phyloP scores from a whole-genome alignment of 1,140 invertebrate species.

The Potamilus streckersoni region DNA sequence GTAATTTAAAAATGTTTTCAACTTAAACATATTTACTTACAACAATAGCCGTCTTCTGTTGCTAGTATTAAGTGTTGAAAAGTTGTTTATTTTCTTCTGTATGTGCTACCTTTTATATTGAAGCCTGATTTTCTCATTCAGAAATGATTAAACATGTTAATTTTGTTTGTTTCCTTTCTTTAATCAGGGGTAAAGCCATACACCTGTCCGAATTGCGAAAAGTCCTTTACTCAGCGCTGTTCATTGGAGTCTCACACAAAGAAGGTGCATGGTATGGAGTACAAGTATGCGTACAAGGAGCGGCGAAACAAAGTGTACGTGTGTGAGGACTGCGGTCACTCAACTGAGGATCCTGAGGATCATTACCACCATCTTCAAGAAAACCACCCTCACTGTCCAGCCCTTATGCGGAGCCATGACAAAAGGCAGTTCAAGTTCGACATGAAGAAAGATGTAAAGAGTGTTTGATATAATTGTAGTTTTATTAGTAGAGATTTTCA shows the following conservation, averaged over 20 bases:
- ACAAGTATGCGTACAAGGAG: constrained; percentile 98
- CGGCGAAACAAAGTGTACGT: constrained; percentile 94
- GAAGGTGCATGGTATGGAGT: constrained; percentile 97
- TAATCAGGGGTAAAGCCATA: constrained; percentile 93
- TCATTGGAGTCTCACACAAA: constrained; percentile 98
- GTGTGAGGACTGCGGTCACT: constrained; percentile 99
- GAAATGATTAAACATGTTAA: not conserved
- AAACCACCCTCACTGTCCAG: constrained; percentile 95
- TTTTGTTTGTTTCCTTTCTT: constrained; percentile 8
- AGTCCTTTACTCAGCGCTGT: constrained; percentile 99
- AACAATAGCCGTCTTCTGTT: too few species aligned
- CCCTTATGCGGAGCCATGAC: constrained; percentile 97
- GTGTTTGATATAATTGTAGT: too few species aligned
- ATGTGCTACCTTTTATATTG: not conserved
- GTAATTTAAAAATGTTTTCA: too few species aligned
- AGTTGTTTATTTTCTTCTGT: too few species aligned
- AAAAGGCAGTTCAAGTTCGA: constrained; percentile 96
- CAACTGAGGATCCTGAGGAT: constrained; percentile 93
- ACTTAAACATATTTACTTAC: too few species aligned
- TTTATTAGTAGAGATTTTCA: too few species aligned
- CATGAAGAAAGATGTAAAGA: not conserved
- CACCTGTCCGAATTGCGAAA: constrained; percentile 96
- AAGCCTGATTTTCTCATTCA: constrained; percentile 2
- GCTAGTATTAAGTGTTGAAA: too few species aligned
- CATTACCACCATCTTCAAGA: constrained; percentile 96